phyloP scores from a whole-genome alignment of 2,113 vertebrate genomes.

The Sarotherodon lohbergeri region DNA sequence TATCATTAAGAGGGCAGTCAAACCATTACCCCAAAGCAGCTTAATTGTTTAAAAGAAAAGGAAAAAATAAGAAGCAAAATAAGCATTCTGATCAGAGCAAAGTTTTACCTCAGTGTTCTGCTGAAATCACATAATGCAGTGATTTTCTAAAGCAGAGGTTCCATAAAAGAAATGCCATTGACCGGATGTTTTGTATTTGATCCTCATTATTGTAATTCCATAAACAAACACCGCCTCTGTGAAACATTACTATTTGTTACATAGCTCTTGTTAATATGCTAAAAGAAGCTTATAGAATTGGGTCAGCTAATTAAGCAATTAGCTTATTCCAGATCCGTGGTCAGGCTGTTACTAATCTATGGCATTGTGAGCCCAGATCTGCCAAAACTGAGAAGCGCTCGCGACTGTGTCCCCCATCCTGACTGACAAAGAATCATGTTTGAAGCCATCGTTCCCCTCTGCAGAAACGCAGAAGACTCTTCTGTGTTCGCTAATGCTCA shows the following conservation, averaged over 20 bases:
- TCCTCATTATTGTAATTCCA: conserved; percentile 72
- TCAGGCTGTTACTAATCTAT: conserved; percentile 73
- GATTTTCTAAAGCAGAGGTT: conserved; percentile 12
- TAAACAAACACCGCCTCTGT: conserved; percentile 66
- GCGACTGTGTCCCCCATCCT: conserved; percentile 45
- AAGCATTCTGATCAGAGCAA: neutral
- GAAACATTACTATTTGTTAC: conserved; percentile 67
- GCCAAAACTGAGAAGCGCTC: conserved; percentile 46
- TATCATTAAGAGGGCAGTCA: conserved; percentile 50
- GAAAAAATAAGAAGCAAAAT: conserved; percentile 13
- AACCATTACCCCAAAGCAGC: conserved; percentile 46
- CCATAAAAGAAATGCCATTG: conserved; percentile 35
- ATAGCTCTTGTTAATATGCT: conserved; percentile 73
- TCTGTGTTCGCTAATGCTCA: conserved; percentile 62
- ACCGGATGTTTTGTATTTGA: conserved; percentile 64
- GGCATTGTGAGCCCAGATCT: conserved; percentile 65
- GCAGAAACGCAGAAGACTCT: conserved; percentile 52
- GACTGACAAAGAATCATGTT: conserved; percentile 64
- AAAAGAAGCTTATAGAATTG: conserved; percentile 78
- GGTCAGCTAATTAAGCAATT: conserved; percentile 82
- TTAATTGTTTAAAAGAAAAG: conserved; percentile 64
- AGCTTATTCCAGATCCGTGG: conserved; percentile 74
- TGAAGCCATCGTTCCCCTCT: conserved; percentile 56
- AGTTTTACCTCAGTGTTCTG: neutral
- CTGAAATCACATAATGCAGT: neutral